Evolutionary conservation across 1,140 invertebrate genomes (phyloP).

Genomic region (Phortica variegata): DNA sequence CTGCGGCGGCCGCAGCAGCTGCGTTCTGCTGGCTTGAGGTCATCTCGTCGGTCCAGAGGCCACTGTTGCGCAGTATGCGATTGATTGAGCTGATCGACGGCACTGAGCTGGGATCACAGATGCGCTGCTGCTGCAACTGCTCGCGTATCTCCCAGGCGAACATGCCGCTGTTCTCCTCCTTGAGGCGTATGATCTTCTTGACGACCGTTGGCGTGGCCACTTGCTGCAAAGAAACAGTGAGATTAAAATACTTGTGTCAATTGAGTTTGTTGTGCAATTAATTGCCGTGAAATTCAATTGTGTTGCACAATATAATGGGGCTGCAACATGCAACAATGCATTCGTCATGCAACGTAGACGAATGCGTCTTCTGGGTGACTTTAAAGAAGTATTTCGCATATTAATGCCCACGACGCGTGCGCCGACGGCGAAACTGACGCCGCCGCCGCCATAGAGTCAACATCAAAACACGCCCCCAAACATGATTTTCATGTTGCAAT

Average conservation of each 20-base stretch:
- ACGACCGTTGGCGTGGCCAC: conserved; percentile 90
- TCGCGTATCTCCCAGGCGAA: conserved; percentile 94
- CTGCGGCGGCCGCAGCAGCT: conserved; percentile 37
- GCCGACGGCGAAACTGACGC: too few species aligned
- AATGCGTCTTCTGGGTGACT: too few species aligned
- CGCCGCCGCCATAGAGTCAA: too few species aligned
- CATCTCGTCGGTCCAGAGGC: conserved; percentile 68
- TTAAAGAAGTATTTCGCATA: too few species aligned
- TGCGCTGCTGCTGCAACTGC: conserved; percentile 76
- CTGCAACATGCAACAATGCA: too few species aligned
- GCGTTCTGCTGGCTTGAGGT: conserved; percentile 53
- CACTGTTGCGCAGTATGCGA: conserved; percentile 86
- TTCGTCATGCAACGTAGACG: too few species aligned
- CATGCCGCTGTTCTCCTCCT: conserved; percentile 89
- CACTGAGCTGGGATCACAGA: conserved; percentile 82
- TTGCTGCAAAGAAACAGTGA: conserved; percentile 68
- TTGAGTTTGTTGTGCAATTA: conserved; percentile 17
- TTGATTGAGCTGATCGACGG: conserved; percentile 95
- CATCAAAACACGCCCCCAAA: not conserved
- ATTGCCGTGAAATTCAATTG: conserved; percentile 53
- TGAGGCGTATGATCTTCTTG: conserved; percentile 86
- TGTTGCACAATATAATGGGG: conserved; percentile 8
- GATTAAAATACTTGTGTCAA: conserved; percentile 1
- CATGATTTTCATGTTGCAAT: conserved; percentile 1
- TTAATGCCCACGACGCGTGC: too few species aligned